Evolutionary conservation across 2,113 vertebrate species (phyloP).

Genomic region (Phalacrocorax brasilianus): DNA sequence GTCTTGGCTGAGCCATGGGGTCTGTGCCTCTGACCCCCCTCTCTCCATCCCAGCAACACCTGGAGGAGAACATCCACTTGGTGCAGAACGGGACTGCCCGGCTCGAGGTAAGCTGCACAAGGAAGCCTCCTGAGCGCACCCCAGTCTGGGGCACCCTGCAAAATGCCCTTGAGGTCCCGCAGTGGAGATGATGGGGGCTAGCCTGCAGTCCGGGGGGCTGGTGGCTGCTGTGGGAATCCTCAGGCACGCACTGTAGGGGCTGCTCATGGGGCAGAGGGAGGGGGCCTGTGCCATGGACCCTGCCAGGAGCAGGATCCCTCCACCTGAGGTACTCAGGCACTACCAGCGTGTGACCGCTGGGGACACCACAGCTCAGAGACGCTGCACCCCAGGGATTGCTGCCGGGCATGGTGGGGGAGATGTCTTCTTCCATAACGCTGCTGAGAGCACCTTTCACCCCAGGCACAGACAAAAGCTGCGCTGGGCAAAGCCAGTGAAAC

Average conservation of each 20-base stretch:
- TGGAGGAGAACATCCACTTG: conserved; percentile 57
- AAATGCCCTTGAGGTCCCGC: not conserved
- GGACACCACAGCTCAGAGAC: not conserved
- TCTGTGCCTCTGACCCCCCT: not conserved
- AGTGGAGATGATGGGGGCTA: not conserved
- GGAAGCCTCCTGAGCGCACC: not conserved
- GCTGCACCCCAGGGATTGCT: not conserved
- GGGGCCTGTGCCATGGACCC: rapidly evolving
- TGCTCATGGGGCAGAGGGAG: not conserved
- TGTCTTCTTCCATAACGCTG: not conserved
- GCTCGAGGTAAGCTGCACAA: not conserved
- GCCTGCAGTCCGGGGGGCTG: not conserved
- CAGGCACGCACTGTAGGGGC: not conserved
- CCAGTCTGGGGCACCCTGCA: rapidly evolving
- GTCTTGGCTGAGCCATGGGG: not conserved
- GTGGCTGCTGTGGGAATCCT: not conserved
- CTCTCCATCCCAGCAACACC: conserved; percentile 47
- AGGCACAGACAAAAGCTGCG: conserved; percentile 55
- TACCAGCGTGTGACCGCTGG: not conserved
- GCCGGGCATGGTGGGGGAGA: not conserved
- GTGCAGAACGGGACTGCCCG: not conserved
- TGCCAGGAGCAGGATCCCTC: rapidly evolving
- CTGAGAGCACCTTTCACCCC: not conserved
- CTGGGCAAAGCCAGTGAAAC: conserved; percentile 49
- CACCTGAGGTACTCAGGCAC: not conserved